Conservation (phyloP, 2,888 invertebrate species). For the Catonia carolina region DNA sequence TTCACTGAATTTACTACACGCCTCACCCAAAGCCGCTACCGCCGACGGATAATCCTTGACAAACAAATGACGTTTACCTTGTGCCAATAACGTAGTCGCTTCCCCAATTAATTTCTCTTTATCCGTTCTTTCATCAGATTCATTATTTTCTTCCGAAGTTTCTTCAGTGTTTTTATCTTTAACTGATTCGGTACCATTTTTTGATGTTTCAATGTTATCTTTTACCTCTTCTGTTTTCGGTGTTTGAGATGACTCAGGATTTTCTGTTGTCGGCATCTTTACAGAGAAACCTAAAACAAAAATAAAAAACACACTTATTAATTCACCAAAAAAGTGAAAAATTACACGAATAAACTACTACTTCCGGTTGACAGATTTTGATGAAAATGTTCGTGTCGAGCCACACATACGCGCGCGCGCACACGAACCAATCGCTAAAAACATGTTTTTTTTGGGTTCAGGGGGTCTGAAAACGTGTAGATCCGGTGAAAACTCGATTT, state of each 20-base stretch:
- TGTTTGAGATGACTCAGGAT: slow-evolving; percentile 17
- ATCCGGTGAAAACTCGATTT: no score
- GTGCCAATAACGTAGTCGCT: slow-evolving; percentile 43
- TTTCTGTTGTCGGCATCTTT: neutral
- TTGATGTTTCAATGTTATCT: neutral
- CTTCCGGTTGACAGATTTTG: no score
- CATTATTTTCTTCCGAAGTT: slow-evolving; percentile 10
- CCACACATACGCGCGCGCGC: no score
- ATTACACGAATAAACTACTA: no score
- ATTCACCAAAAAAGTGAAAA: no score
- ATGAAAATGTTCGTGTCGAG: no score
- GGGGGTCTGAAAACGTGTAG: no score
- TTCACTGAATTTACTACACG: slow-evolving; percentile 30
- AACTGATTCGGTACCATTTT: slow-evolving; percentile 12
- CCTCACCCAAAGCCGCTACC: slow-evolving; percentile 49
- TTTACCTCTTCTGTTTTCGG: slow-evolving; percentile 22
- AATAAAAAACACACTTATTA: no score
- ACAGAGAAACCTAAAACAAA: neutral
- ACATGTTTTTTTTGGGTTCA: no score
- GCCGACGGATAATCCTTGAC: slow-evolving; percentile 70
- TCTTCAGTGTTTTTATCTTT: slow-evolving; percentile 17
- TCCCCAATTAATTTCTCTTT: slow-evolving; percentile 18
- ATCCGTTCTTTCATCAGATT: slow-evolving; percentile 22
- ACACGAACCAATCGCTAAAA: no score
- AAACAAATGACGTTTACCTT: slow-evolving; percentile 71